These are phyloP conservation scores for Pemphigus obesinymphae DNA, from an alignment of 1,140 invertebrate genomes.

Conservation along the genomic window DNA sequence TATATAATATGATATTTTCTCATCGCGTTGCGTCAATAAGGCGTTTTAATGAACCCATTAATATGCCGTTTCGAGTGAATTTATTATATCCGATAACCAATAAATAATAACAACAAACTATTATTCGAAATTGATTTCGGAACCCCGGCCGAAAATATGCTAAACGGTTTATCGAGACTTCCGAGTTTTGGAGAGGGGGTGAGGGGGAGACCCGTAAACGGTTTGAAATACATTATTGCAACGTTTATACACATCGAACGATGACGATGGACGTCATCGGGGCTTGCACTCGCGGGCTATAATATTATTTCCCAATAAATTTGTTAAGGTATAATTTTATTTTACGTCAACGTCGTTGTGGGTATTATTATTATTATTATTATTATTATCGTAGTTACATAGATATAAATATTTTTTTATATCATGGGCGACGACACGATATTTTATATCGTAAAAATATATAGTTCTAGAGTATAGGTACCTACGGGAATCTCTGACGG, in stretches of 20 bases:
- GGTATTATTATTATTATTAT: neutral
- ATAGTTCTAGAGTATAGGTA: too few relatives aligned
- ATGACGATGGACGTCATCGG: neutral
- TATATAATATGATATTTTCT: neutral
- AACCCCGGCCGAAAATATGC: neutral
- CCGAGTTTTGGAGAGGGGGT: too few relatives aligned
- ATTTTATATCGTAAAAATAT: neutral
- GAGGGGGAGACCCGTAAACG: neutral
- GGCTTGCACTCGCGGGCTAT: neutral
- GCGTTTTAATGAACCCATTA: neutral
- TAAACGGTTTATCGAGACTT: neutral
- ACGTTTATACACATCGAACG: neutral
- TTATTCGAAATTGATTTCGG: conserved; percentile 3
- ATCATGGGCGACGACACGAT: too few relatives aligned
- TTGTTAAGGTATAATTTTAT: neutral
- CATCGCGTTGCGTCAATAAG: neutral
- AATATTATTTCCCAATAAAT: neutral
- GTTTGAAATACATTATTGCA: neutral
- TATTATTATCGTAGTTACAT: too few relatives aligned
- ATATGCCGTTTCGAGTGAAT: neutral
- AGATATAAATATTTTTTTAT: too few relatives aligned
- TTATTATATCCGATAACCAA: neutral
- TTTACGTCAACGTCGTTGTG: neutral
- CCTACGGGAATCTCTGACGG: neutral
- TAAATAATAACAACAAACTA: neutral